Percentiles rank a stretch among this genome's conserved stretches.
These are phyloP conservation scores for Tachycineta bicolor DNA, from an alignment of 2,113 vertebrate species.

Conservation along the genomic window DNA sequence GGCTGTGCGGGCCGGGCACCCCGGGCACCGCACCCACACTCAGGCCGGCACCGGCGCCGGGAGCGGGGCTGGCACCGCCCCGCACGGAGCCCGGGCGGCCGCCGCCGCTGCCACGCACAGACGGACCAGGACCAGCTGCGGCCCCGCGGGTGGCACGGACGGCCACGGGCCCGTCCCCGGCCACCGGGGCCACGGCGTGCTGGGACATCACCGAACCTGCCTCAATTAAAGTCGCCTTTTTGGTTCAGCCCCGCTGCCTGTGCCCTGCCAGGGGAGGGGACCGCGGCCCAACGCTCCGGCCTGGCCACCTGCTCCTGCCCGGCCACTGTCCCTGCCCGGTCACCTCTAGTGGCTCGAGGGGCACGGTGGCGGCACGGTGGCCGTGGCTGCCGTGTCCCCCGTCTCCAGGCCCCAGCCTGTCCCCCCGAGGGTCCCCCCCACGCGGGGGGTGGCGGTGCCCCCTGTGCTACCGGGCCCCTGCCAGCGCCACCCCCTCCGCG, in stretches of 20 bases:
- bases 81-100: background rate
- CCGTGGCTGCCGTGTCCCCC: background rate
- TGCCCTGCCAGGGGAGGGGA: background rate
- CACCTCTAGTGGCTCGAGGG: background rate
- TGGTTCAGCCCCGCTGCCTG: background rate
- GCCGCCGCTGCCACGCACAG: background rate
- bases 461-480: background rate
- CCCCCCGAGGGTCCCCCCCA: background rate
- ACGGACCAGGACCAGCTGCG: fast-evolving
- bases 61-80: background rate
- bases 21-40: background rate
- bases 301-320: background rate
- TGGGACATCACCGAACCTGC: background rate
- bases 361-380: background rate
- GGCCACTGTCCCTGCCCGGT: background rate
- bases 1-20: background rate
- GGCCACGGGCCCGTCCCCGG: background rate
- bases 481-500: background rate
- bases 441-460: background rate
- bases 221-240: slow-evolving; percentile 47
- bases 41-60: background rate
- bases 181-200: background rate
- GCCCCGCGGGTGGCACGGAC: background rate
- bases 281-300: background rate
- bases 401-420: background rate